Evolutionary conservation across 2,888 invertebrate species (phyloP).

Genomic region (Idaea biselata): DNA sequence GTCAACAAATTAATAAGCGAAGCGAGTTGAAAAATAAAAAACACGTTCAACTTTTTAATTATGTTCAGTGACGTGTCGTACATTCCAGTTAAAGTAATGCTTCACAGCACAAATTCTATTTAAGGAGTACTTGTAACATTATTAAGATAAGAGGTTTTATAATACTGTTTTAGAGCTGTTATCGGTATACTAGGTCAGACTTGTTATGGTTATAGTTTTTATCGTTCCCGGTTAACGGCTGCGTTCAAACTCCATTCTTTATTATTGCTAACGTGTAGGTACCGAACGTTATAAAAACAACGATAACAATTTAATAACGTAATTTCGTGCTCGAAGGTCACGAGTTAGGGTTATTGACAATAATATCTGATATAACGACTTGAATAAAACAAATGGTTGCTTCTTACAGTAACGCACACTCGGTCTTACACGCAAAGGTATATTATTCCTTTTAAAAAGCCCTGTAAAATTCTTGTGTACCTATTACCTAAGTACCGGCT

Average conservation of each 20-base stretch:
- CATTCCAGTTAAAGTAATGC: conserved; percentile 20
- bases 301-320: conserved; percentile 41
- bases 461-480: too few species aligned
- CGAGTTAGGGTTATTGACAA: conserved; percentile 17
- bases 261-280: conserved; percentile 35
- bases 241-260: conserved; percentile 50
- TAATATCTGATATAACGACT: background rate
- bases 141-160: conserved; percentile 59
- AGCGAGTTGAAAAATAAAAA: background rate
- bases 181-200: conserved; percentile 55
- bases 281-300: conserved; percentile 13
- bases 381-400: conserved; percentile 1
- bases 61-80: background rate
- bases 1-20: background rate
- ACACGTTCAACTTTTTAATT: background rate
- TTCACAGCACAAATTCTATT: conserved; percentile 37
- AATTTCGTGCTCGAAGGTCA: conserved; percentile 32
- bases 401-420: background rate
- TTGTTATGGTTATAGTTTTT: conserved; percentile 54
- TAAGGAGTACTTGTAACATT: conserved; percentile 54
- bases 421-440: too few species aligned
- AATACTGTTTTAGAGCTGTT: conserved; percentile 56
- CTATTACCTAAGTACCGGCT: too few species aligned
- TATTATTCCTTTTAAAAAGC: too few species aligned
- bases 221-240: conserved; percentile 47